Percentiles rank a stretch among this genome's conserved stretches.
Conservation (phyloP, 2,797 vertebrate genomes). For the Sciurus vulgaris region DNA sequence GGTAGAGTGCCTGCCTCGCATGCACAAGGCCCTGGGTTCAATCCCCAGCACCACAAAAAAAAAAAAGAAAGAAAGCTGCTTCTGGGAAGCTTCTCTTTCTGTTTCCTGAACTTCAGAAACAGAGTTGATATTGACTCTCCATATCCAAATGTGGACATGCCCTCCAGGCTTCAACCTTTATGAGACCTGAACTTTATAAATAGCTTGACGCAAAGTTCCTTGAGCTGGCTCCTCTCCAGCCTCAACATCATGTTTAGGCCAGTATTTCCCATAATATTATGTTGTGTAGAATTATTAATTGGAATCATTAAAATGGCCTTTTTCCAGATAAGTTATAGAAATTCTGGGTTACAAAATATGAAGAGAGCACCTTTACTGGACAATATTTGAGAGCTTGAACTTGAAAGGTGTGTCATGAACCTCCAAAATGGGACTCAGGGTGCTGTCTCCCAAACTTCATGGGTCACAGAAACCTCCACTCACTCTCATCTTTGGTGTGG, state of each 20-base stretch:
- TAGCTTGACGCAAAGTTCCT: neutral
- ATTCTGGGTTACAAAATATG: neutral
- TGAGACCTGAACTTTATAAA: neutral
- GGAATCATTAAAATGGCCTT: neutral
- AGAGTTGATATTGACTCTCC: neutral
- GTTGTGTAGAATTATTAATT: neutral
- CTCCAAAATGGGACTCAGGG: neutral
- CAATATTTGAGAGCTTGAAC: neutral
- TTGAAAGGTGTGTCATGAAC: neutral
- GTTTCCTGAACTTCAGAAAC: neutral
- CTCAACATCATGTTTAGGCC: neutral
- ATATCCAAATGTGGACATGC: neutral
- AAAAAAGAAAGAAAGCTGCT: neutral
- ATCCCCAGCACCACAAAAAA: too few relatives aligned
- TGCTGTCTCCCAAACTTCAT: neutral
- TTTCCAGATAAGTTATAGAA: constrained; percentile 19
- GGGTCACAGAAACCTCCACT: neutral
- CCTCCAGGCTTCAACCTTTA: neutral
- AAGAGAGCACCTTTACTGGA: neutral
- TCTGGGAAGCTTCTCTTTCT: neutral
- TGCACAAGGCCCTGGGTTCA: too few relatives aligned
- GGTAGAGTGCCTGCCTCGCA: too few relatives aligned
- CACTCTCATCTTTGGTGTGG: neutral
- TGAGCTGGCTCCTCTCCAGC: neutral
- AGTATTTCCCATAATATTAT: neutral